Evolutionary conservation across 1,140 invertebrate genomes (phyloP), one percentile per base, ranked within the genome.

Genomic region (Caenorhabditis latens): DNA sequence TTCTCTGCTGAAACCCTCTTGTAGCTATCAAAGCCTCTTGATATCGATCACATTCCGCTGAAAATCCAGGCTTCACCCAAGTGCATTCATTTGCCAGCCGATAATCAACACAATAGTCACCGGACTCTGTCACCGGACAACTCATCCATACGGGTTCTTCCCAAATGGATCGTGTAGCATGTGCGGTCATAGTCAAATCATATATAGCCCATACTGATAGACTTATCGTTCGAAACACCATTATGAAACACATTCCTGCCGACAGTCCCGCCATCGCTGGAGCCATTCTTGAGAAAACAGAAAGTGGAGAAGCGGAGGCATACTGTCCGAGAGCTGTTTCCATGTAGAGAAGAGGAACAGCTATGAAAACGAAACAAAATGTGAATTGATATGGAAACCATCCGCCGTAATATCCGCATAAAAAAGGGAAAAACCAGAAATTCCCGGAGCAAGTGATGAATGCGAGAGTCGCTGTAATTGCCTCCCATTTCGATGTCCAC

Each of bases 281-380:
- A 24, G 83, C 58, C n/a, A 84, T 58, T 46, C 58, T 84, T 43
- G 83, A 84, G 21, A 84, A 84, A n/a, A 46, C 58, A 4, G 55
- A 84, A 3, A 84, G 32, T 55, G 83, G 83, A 19, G 83, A 84
- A 14, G 83, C 83, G 5, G 83, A 84, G 16, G 83, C 55, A 21
- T 84, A 84, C 24, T 84, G 83, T 50, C 83, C 83, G 11, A 84
- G 40, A 57, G 83, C 83, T 14, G 58, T 63, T 84, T 84, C 83
- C 53, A 84, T 32, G 14, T 84, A 84, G 7, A 84, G 40, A 43
- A 84, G 83, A 14, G 83, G 83, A 48, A 84, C 53, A 21, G 53
- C 58, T 14, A 84, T 58, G 24, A 58, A 84, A 7, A 84, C 5
- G 42, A 58, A 84, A 50, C 71, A 48, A 24, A 79, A 53, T 19